Evolutionary conservation across 1,140 invertebrate species (phyloP), one percentile per base, ranked within the genome.

Genomic region (Scaptodrosophila lebanonensis): DNA sequence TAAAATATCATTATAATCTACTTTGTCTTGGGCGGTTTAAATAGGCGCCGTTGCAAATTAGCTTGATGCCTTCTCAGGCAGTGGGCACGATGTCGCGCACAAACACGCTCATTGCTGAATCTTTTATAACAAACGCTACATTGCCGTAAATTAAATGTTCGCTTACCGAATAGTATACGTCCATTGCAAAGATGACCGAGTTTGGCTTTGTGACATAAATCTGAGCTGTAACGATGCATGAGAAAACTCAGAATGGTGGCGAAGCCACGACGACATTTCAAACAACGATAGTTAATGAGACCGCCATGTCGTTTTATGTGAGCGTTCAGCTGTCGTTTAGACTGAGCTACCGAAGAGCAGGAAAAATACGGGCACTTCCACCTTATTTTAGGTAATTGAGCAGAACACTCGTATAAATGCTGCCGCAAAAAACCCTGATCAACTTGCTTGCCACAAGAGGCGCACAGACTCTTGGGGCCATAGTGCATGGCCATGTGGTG

Each of bases 331-430:
- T 71, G 39, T 6, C 3, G 11, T n/a, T n/a, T n/a, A n/a, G n/a
- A n/a, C n/a, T n/a, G n/a, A n/a, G n/a, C n/a, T n/a, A n/a, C n/a
- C n/a, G n/a, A n/a, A n/a, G n/a, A 48, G 30, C 83, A 85, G 2
- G 52, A 33, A 7, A 51, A 35, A 40, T 68, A 60, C 1, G 83
- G 83, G 16, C 83, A 85, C 13, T 79, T 57, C 4, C 62, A 32
- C 12, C 43, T 15, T 4, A 62, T 43, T 0, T 8, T 30, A 6
- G 27, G 32, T 35, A 9, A 15, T 11, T 42, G 27, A 0, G 35
- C 45, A 0, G 29, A 15, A 13, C 72, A 77, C 1, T 15, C 40
- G 0, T 58, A 65, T 2, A 29, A 42, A 32, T 84, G 83, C 4
- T 44, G 18, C 0, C 2, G 5, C 0, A 75, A 7, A 1, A 69